A percentile compares a stretch with the other conserved stretches of the same genome.
These are phyloP conservation scores for Andrena bicolor DNA, from an alignment of 2,888 invertebrate genomes.

Conservation along the genomic window DNA sequence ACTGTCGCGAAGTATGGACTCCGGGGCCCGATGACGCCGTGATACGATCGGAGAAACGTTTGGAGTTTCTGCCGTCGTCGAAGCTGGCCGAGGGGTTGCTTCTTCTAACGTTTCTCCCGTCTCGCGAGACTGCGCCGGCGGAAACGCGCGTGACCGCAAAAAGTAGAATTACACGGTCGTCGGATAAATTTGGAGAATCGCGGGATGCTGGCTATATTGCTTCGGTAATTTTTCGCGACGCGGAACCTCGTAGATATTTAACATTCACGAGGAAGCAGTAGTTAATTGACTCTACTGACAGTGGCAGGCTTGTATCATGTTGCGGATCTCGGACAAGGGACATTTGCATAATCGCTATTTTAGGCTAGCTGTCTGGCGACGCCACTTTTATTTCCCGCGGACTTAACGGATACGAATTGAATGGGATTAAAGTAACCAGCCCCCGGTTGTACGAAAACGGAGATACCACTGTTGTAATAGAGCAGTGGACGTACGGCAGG, in stretches of 20 bases:
- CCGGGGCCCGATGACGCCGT: constrained; percentile 36
- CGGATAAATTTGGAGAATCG: not conserved
- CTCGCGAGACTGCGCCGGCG: not conserved
- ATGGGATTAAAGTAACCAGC: not conserved
- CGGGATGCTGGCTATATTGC: constrained; percentile 1
- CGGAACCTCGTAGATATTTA: constrained; percentile 1
- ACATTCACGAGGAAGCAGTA: constrained; percentile 41
- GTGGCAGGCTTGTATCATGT: constrained; percentile 5
- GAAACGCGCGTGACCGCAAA: not conserved
- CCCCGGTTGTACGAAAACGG: too few relatives aligned
- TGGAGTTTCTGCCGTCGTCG: constrained; percentile 41
- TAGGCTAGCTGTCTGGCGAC: not conserved
- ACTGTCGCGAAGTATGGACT: constrained; percentile 59
- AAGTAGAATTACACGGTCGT: too few relatives aligned
- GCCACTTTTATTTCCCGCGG: not conserved
- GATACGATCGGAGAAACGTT: constrained; percentile 54
- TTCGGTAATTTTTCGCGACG: not conserved
- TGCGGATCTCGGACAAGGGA: not conserved
- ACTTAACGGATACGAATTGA: not conserved
- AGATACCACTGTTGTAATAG: too few relatives aligned
- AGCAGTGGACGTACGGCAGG: not conserved
- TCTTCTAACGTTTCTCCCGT: constrained; percentile 34
- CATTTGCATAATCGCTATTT: constrained; percentile 39
- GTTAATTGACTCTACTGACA: constrained; percentile 45
- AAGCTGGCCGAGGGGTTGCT: constrained; percentile 23